Conservation (phyloP, 2,797 vertebrate genomes). For the Simalia tracyae region DNA sequence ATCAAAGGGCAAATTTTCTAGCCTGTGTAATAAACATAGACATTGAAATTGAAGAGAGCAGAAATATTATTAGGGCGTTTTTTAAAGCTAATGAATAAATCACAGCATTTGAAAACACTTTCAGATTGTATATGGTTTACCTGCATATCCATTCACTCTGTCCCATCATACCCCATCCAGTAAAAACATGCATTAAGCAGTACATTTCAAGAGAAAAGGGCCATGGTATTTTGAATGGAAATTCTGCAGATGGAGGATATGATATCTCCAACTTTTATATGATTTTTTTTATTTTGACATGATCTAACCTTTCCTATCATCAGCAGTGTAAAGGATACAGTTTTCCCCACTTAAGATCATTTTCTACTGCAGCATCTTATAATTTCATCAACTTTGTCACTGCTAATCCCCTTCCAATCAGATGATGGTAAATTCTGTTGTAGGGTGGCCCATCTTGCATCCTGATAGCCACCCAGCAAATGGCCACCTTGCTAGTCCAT, state of each 20-base stretch:
- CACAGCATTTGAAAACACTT: slow-evolving; percentile 46
- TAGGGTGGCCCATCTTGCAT: not conserved
- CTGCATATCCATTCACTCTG: slow-evolving; percentile 39
- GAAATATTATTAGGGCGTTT: slow-evolving; percentile 24
- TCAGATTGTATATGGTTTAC: slow-evolving; percentile 29
- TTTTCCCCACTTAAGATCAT: not conserved
- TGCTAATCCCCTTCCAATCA: not conserved
- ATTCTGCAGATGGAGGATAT: slow-evolving; percentile 42
- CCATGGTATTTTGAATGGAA: slow-evolving; percentile 29
- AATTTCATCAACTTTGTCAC: not conserved
- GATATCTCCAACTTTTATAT: slow-evolving; percentile 8
- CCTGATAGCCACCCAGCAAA: not conserved
- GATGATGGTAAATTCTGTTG: not conserved
- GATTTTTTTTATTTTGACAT: slow-evolving; percentile 4
- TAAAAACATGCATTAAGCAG: slow-evolving; percentile 56
- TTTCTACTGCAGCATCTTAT: not conserved
- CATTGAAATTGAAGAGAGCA: slow-evolving; percentile 44
- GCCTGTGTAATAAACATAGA: slow-evolving; percentile 51
- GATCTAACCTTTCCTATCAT: not conserved
- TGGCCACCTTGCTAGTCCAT: not conserved
- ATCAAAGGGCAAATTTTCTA: slow-evolving; percentile 55
- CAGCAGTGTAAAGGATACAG: not conserved
- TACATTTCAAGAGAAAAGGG: slow-evolving; percentile 39
- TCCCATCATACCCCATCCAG: slow-evolving; percentile 24
- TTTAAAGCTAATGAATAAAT: slow-evolving; percentile 55